Percentiles rank a stretch among this genome's conserved stretches.
Conservation (phyloP, 2,113 vertebrate species). For the Cariama cristata region DNA sequence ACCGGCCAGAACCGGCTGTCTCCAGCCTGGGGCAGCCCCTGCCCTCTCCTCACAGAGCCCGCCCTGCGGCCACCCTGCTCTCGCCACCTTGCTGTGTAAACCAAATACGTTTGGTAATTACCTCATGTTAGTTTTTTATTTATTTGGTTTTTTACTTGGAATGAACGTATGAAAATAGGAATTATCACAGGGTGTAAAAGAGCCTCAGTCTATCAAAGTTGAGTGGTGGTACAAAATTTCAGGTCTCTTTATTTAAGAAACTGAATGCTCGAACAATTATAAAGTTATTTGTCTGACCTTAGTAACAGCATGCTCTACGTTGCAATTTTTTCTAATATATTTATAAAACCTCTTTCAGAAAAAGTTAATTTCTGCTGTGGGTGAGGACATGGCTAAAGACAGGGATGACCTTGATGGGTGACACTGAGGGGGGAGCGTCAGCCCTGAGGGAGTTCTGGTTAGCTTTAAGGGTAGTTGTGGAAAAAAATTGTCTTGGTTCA, state of each 20-base stretch:
- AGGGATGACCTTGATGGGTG: neutral
- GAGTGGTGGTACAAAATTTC: neutral
- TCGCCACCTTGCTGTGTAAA: too few species aligned
- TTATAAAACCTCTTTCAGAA: neutral
- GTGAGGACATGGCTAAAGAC: neutral
- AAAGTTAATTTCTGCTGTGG: neutral
- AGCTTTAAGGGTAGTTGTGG: neutral
- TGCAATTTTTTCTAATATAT: neutral
- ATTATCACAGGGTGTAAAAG: neutral
- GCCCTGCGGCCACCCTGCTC: neutral
- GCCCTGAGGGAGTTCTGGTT: neutral
- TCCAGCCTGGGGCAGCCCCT: fast-evolving
- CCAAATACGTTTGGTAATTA: neutral
- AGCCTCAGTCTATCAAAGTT: neutral
- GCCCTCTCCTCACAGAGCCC: neutral
- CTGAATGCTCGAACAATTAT: neutral
- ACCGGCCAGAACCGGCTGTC: fast-evolving
- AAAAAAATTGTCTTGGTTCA: neutral
- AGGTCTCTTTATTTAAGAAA: neutral
- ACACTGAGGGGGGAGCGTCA: neutral
- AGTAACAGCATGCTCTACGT: neutral
- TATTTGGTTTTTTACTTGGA: neutral
- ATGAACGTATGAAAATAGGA: neutral
- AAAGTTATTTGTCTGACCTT: neutral
- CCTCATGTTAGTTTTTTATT: too few species aligned